Percentiles rank a stretch among this genome's conserved stretches.
phyloP scores from a whole-genome alignment of 2,888 invertebrate genomes.

The Acronicta alni region DNA sequence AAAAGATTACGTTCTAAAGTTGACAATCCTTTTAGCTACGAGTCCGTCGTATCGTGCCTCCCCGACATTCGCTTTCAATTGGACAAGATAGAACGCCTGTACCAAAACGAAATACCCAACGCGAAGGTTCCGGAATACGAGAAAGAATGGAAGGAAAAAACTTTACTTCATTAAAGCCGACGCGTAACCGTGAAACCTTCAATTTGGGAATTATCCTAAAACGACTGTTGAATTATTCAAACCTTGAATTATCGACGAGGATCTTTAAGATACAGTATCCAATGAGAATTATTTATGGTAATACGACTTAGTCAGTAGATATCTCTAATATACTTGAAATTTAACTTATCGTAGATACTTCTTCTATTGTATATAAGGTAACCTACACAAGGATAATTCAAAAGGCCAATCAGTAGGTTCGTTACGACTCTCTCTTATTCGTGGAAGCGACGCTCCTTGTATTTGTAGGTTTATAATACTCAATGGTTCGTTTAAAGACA shows the following conservation, averaged over 20 bases:
- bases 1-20: constrained; percentile 38
- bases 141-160: constrained; percentile 62
- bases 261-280: constrained; percentile 76
- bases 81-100: constrained; percentile 45
- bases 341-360: constrained; percentile 16
- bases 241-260: constrained; percentile 79
- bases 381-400: too few relatives aligned
- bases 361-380: not conserved
- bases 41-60: constrained; percentile 28
- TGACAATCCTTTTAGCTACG: constrained; percentile 55
- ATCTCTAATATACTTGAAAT: constrained; percentile 55
- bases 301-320: constrained; percentile 66
- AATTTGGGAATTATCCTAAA: constrained; percentile 82
- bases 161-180: constrained; percentile 75
- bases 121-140: constrained; percentile 45
- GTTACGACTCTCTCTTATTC: too few relatives aligned
- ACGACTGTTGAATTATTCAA: constrained; percentile 83
- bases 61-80: constrained; percentile 54
- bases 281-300: constrained; percentile 78
- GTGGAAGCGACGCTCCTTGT: too few relatives aligned
- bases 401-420: too few relatives aligned
- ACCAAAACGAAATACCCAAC: constrained; percentile 46
- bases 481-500: too few relatives aligned
- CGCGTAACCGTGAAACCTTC: constrained; percentile 76
- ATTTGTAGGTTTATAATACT: too few relatives aligned